Base-by-base conservation (phyloP, 2,113 vertebrate genomes). In the Dromaius novaehollandiae region DNA sequence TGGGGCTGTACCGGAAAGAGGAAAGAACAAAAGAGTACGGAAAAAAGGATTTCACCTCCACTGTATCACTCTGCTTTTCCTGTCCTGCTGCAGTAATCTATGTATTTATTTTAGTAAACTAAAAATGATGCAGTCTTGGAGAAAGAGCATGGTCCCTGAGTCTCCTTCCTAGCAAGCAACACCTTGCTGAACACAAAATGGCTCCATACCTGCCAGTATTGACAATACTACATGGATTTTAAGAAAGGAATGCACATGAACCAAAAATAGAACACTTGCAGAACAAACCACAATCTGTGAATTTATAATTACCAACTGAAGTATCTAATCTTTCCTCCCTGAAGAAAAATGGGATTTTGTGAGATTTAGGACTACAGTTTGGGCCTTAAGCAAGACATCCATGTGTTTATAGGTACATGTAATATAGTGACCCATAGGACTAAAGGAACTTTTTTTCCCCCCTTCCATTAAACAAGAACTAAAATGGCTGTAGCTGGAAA, bases 91-190 rank as follows among this genome's bases (percentile, higher is more conserved):
- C 65, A 88, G 26, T 18, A 48, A 32, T n/a, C 5, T 51, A 50
- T 70, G 24, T n/a, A 13, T 26, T 76, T 82, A 38, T 55, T 92
- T 88, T 38, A 15, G 51, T 44, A 48, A 78, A 61, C 1, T 26
- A 80, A 80, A 22, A 86, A 64, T 65, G 9, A 26, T 56, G 24
- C 2, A 1, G 9, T n/a, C 3, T 89, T 34, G 25, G 55, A n/a
- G 58, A 68, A 36, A 60, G 18, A 69, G 4, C 3, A 1, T 0
- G 3, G 6, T n/a, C 18, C 88, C 20, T 1, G 12, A 9, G 17
- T 21, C 12, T 15, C 2, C 25, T 82, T 38, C 66, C 65, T 12
- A 50, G 21, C 13, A 40, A 58, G 42, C 8, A 30, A 26, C 15
- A 12, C 17, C 26, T 64, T 66, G 13, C 9, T 48, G 50, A 92